Conservation (phyloP, 2,797 vertebrate species). For the Acanthornis magna region DNA sequence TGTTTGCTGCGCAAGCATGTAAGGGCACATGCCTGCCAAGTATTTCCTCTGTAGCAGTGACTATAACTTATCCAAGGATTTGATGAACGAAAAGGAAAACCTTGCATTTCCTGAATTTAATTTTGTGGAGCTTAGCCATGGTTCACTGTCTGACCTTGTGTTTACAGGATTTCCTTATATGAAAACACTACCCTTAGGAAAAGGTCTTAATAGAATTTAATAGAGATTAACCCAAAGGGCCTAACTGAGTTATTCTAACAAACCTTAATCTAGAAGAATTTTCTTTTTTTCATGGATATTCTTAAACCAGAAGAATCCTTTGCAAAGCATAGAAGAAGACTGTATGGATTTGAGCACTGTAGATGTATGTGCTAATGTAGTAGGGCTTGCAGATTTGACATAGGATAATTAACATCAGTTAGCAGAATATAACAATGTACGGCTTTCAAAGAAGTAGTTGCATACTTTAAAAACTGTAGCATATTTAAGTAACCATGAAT, state of each 20-base stretch:
- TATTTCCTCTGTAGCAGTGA: neutral
- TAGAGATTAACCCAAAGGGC: neutral
- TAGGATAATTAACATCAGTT: neutral
- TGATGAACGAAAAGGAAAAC: neutral
- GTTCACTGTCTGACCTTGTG: conserved; percentile 13
- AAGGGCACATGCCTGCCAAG: neutral
- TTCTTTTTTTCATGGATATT: neutral
- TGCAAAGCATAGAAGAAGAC: neutral
- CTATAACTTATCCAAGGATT: neutral
- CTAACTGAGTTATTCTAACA: neutral
- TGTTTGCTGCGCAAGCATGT: neutral
- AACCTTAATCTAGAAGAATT: neutral
- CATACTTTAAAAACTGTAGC: neutral
- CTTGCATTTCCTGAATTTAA: conserved; percentile 2
- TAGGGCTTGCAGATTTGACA: neutral
- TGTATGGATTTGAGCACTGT: neutral
- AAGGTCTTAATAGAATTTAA: conserved; percentile 6
- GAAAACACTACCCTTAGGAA: conserved; percentile 9
- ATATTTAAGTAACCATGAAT: neutral
- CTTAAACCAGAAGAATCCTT: neutral
- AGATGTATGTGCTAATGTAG: neutral
- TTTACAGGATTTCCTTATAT: conserved; percentile 32
- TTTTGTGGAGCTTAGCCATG: neutral
- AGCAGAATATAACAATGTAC: neutral
- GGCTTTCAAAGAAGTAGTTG: neutral